Conservation (phyloP, 2,797 vertebrate genomes). For the Poecilia picta region DNA sequence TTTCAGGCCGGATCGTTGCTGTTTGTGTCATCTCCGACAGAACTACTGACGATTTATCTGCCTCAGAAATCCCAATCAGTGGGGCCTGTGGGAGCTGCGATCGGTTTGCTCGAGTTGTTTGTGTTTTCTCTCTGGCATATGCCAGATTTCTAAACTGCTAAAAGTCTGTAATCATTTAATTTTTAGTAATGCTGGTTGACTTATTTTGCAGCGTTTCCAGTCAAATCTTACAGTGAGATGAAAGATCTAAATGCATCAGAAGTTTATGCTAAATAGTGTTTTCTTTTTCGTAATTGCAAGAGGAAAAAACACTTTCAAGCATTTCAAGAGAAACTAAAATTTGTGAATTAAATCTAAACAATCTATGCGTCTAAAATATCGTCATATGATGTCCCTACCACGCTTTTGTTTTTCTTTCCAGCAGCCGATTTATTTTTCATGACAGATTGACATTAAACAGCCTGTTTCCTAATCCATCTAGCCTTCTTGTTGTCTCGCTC, state of each 20-base stretch:
- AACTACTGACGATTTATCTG: background rate
- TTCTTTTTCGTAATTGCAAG: background rate
- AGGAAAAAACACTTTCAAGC: background rate
- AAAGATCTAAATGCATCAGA: background rate
- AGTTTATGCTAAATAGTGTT: background rate
- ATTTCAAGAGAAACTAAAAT: background rate
- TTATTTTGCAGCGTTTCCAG: background rate
- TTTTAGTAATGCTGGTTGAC: conserved; percentile 13
- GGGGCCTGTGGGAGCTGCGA: background rate
- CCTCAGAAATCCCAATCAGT: background rate
- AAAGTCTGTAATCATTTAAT: conserved; percentile 3
- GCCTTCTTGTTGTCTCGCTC: background rate
- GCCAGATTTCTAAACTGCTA: background rate
- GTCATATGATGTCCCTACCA: no score
- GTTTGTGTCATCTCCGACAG: background rate
- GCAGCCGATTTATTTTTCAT: background rate
- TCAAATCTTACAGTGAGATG: background rate
- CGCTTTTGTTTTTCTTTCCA: background rate
- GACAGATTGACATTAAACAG: background rate
- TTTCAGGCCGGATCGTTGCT: background rate
- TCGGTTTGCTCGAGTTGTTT: background rate
- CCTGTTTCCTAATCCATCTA: background rate
- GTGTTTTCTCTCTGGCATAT: conserved; percentile 1
- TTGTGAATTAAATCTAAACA: background rate
- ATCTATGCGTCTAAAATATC: background rate